Conservation (phyloP, 2,113 vertebrate genomes). For the Pygoscelis adeliae region DNA sequence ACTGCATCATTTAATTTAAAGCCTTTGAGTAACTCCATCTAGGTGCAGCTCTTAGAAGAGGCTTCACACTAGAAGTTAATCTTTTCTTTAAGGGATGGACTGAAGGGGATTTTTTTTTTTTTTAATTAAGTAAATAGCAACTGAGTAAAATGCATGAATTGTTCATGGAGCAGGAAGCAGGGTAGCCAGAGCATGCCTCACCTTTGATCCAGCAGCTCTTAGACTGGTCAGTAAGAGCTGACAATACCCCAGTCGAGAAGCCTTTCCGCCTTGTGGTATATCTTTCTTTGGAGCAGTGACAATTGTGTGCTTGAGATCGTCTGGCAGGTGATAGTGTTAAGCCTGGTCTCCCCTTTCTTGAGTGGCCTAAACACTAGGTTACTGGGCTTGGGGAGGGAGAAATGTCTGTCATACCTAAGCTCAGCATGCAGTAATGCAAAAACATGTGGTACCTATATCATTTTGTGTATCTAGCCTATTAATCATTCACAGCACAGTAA, state of each 20-base stretch:
- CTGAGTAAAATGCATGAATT: background rate
- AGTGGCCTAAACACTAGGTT: background rate
- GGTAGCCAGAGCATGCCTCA: background rate
- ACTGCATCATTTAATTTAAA: background rate
- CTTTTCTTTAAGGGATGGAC: background rate
- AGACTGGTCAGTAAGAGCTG: background rate
- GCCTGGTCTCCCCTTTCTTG: background rate
- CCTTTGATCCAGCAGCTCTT: background rate
- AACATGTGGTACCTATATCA: background rate
- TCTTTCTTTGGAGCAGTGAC: background rate
- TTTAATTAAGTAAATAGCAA: background rate
- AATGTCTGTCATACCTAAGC: background rate
- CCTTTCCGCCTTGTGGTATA: background rate
- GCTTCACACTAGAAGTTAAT: background rate
- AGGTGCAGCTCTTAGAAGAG: background rate
- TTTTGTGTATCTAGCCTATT: background rate
- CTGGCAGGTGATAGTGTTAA: background rate
- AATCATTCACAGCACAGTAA: background rate
- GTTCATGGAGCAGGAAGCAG: background rate
- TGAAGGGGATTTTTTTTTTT: background rate
- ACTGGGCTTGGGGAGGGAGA: background rate
- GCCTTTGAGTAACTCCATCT: background rate
- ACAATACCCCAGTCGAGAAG: rapidly evolving
- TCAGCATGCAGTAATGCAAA: background rate
- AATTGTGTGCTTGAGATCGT: background rate